phyloP scores from a whole-genome alignment of 2,113 vertebrate genomes.

The Xenopus laevis region DNA sequence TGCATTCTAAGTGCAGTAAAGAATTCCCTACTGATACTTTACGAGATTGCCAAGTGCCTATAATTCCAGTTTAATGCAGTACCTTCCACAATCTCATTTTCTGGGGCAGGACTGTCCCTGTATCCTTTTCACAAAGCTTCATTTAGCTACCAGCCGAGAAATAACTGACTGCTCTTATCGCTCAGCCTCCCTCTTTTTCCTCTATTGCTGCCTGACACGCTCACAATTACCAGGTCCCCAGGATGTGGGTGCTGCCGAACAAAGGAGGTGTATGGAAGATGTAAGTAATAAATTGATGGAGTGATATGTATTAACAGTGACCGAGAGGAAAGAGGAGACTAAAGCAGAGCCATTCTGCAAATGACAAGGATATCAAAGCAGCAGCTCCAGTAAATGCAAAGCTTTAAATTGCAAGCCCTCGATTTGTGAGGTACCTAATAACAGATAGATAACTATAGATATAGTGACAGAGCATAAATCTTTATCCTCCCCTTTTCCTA shows the following conservation, averaged over 20 bases:
- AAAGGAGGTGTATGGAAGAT: conserved; percentile 5
- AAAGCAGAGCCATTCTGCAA: neutral
- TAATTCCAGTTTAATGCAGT: conserved; percentile 6
- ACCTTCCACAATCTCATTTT: neutral
- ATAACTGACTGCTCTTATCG: conserved; percentile 8
- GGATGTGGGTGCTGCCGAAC: conserved; percentile 3
- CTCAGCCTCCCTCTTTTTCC: neutral
- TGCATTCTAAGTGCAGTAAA: conserved; percentile 6
- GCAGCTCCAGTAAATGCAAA: neutral
- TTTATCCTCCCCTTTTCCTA: neutral
- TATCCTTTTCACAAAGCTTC: conserved; percentile 4
- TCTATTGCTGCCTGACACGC: conserved; percentile 2
- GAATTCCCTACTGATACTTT: conserved; percentile 13
- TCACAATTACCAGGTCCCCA: conserved; percentile 7
- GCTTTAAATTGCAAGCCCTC: neutral
- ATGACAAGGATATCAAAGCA: conserved; percentile 5
- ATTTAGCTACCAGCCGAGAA: conserved; percentile 1
- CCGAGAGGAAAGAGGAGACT: neutral
- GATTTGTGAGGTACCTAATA: conserved; percentile 5
- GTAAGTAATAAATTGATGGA: conserved; percentile 12
- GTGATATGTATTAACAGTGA: conserved; percentile 19
- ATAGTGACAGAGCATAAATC: neutral
- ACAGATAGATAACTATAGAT: neutral
- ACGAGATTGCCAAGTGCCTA: conserved; percentile 4
- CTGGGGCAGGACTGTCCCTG: neutral